Evolutionary conservation across 2,113 vertebrate species (phyloP).

Genomic region (Tachycineta bicolor): DNA sequence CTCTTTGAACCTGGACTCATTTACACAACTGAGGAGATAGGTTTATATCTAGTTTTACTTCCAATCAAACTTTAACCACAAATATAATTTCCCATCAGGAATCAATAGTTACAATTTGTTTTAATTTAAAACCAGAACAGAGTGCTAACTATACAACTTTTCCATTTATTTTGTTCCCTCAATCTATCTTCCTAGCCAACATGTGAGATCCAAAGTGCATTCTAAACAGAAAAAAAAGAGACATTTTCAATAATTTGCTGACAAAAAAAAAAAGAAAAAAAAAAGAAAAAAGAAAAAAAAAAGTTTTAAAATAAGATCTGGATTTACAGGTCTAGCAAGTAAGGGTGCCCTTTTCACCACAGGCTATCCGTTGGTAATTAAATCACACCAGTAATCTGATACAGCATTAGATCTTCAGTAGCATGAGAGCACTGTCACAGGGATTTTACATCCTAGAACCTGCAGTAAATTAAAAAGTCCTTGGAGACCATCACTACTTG

Average conservation of each 20-base stretch:
- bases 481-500: background rate
- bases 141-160: background rate
- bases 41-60: background rate
- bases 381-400: slow-evolving; percentile 22
- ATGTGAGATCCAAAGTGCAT: background rate
- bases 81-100: background rate
- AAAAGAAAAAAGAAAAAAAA: background rate
- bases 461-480: slow-evolving; percentile 36
- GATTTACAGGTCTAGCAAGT: background rate
- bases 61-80: background rate
- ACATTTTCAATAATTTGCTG: background rate
- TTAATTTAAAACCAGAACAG: background rate
- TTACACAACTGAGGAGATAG: background rate
- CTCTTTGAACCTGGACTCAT: background rate
- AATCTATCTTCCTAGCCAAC: background rate
- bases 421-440: background rate
- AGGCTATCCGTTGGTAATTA: background rate
- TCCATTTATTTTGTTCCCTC: background rate
- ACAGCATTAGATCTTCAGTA: background rate
- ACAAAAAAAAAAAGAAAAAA: background rate
- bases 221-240: background rate
- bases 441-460: background rate
- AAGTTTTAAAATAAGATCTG: background rate
- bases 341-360: background rate
- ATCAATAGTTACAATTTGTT: background rate